Conservation (phyloP, 2,113 vertebrate species). For the Dipodomys stephensi region DNA sequence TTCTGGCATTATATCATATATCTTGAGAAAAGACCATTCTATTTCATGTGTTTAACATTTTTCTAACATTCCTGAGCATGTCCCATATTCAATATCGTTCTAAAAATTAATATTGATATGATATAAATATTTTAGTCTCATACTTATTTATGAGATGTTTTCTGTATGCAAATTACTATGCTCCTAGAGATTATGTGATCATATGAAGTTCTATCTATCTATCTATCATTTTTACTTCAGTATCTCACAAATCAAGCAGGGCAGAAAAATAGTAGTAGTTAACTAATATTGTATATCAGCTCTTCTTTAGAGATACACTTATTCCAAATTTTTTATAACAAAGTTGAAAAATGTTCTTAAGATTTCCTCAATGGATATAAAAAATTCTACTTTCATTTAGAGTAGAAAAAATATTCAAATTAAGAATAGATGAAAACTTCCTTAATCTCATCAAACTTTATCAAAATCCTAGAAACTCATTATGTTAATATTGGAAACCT, state of each 20-base stretch:
- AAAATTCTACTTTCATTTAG: constrained; percentile 30
- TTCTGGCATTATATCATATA: background rate
- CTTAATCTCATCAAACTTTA: background rate
- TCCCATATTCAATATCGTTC: background rate
- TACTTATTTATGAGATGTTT: background rate
- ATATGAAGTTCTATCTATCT: background rate
- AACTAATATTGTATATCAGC: background rate
- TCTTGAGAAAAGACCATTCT: background rate
- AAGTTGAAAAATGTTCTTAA: background rate
- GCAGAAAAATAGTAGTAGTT: background rate
- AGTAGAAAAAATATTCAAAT: background rate
- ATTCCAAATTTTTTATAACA: background rate
- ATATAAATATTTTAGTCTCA: background rate
- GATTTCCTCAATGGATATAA: background rate
- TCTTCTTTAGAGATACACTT: background rate
- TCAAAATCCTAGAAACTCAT: background rate
- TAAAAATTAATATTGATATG: background rate
- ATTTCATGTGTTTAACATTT: background rate
- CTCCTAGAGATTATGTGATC: background rate
- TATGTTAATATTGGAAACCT: background rate
- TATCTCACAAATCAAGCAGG: background rate
- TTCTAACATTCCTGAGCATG: background rate
- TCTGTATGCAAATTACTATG: background rate
- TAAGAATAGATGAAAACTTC: background rate
- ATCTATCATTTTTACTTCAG: background rate